Conservation (phyloP, 2,888 invertebrate genomes). For the Ceramica pisi region DNA sequence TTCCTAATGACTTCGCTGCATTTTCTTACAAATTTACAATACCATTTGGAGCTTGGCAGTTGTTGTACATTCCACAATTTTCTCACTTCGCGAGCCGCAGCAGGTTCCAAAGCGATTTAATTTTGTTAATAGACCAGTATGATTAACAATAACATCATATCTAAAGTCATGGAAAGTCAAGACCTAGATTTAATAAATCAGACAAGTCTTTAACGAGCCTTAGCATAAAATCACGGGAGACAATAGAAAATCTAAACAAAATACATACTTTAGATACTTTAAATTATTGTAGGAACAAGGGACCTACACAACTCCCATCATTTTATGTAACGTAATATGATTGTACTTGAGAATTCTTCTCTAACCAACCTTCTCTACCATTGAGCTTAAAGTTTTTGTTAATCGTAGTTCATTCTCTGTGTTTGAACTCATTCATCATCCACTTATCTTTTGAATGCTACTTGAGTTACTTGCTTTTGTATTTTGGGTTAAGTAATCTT, state of each 20-base stretch:
- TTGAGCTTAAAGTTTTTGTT: slow-evolving; percentile 1
- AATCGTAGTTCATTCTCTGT: slow-evolving; percentile 14
- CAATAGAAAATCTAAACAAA: slow-evolving; percentile 42
- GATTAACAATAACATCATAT: slow-evolving; percentile 33
- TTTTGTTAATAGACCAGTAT: slow-evolving; percentile 3
- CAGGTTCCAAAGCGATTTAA: not conserved
- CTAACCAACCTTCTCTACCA: too few species aligned
- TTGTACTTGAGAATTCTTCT: slow-evolving; percentile 1
- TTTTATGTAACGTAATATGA: not conserved
- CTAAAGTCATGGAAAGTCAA: slow-evolving; percentile 27
- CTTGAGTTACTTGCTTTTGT: slow-evolving; percentile 27
- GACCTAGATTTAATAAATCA: slow-evolving; percentile 31
- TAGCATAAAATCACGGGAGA: slow-evolving; percentile 21
- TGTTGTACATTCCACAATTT: not conserved
- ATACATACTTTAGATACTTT: not conserved
- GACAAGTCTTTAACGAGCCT: slow-evolving; percentile 38
- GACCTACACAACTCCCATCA: slow-evolving; percentile 10
- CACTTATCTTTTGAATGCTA: slow-evolving; percentile 18
- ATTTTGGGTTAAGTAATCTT: slow-evolving; percentile 44
- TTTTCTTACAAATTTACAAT: not conserved
- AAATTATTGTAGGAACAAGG: slow-evolving; percentile 1
- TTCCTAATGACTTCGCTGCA: not conserved
- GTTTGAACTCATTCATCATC: slow-evolving; percentile 28
- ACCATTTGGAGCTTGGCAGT: not conserved
- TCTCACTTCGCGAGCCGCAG: not conserved